phyloP scores from a whole-genome alignment of 2,797 vertebrate genomes.

The Sebastiscus tertius region DNA sequence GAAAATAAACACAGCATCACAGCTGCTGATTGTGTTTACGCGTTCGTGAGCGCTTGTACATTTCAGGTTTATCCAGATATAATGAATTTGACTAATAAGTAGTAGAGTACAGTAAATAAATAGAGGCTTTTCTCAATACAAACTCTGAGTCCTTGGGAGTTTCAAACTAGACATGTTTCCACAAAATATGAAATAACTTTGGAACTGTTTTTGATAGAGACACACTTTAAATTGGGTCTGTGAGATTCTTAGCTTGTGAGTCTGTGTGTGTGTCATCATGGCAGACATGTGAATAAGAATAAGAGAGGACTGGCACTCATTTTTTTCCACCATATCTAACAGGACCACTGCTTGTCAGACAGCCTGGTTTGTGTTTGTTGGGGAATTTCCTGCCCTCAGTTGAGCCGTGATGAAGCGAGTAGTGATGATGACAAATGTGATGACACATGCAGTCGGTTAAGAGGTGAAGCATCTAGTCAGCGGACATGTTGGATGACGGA shows the following conservation, averaged over 20 bases:
- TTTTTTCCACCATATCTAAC: too few species aligned
- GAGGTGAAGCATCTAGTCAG: background rate
- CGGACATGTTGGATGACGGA: background rate
- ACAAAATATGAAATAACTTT: background rate
- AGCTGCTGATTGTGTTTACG: constrained; percentile 9
- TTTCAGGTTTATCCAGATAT: background rate
- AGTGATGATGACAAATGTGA: background rate
- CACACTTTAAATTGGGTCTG: background rate
- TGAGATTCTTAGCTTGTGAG: background rate
- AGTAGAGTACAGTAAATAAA: background rate
- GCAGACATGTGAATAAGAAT: too few species aligned
- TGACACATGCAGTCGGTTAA: background rate
- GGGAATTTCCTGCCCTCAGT: constrained; percentile 2
- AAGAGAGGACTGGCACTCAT: too few species aligned
- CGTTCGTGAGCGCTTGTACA: background rate
- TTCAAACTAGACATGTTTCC: background rate
- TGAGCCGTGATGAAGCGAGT: background rate
- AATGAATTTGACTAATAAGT: background rate
- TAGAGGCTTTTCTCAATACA: background rate
- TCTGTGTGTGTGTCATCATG: too few species aligned
- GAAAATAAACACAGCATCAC: constrained; percentile 29
- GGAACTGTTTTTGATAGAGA: background rate
- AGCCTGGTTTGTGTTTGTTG: background rate
- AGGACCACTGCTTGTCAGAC: background rate
- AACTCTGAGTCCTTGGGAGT: background rate